phyloP scores from a whole-genome alignment of 1,140 invertebrate species.

The Agrypnia vestita region DNA sequence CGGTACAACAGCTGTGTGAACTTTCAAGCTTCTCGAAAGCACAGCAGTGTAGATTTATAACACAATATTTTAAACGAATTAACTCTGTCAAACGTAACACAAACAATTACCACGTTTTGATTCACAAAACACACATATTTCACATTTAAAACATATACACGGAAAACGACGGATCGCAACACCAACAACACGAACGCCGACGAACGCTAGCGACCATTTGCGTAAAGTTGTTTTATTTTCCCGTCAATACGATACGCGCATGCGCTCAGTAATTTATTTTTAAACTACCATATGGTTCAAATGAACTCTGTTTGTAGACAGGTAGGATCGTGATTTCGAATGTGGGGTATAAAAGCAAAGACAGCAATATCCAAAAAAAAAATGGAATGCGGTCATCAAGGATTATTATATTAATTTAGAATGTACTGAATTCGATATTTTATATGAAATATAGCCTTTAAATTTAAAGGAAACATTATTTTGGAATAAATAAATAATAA shows the following conservation, averaged over 20 bases:
- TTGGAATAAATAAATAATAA: too few species aligned
- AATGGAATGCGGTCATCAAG: too few species aligned
- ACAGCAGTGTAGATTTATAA: conserved; percentile 10
- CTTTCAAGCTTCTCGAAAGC: conserved; percentile 38
- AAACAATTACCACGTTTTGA: conserved; percentile 20
- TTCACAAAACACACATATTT: conserved; percentile 23
- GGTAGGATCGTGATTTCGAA: too few species aligned
- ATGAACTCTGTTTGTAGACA: not conserved
- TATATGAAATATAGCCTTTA: too few species aligned
- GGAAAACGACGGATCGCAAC: not conserved
- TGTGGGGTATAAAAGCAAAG: too few species aligned
- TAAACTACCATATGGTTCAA: conserved; percentile 2
- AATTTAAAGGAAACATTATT: too few species aligned
- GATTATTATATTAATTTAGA: too few species aligned
- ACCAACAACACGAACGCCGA: conserved; percentile 7
- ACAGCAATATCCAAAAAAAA: too few species aligned
- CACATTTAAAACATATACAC: conserved; percentile 21
- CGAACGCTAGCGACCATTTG: conserved; percentile 50
- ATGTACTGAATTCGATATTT: too few species aligned
- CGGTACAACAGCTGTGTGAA: conserved; percentile 54
- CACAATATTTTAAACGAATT: conserved; percentile 37
- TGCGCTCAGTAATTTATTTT: conserved; percentile 12
- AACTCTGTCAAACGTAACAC: conserved; percentile 13
- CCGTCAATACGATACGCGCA: conserved; percentile 19
- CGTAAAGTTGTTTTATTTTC: conserved; percentile 48